These are phyloP conservation scores for Ibidorhyncha struthersii DNA, from an alignment of 2,113 vertebrate species.

Conservation along the genomic window DNA sequence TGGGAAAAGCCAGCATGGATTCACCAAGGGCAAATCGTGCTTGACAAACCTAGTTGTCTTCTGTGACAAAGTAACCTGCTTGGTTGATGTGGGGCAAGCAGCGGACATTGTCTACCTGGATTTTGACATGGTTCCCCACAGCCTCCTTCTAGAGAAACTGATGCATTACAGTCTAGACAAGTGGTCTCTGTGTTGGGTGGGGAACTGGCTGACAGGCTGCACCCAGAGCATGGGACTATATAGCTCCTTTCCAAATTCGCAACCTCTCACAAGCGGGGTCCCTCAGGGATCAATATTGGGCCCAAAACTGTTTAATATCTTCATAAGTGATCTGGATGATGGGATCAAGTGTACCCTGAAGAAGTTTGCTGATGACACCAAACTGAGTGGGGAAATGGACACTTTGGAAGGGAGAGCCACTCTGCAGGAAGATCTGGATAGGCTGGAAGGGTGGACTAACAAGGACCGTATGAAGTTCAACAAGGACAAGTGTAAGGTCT, in stretches of 20 bases:
- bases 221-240: neutral
- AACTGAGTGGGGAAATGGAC: no score
- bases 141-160: neutral
- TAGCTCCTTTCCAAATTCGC: neutral
- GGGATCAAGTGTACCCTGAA: no score
- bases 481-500: no score
- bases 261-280: neutral
- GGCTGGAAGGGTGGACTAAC: no score
- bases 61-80: neutral
- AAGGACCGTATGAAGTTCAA: no score
- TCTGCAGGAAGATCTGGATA: no score
- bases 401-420: no score
- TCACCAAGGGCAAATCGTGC: neutral
- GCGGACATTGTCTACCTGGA: neutral
- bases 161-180: neutral
- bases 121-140: neutral
- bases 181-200: neutral
- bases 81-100: neutral
- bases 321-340: no score
- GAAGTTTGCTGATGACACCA: no score
- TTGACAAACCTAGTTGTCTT: neutral
- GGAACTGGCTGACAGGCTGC: neutral
- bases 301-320: neutral
- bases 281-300: neutral
- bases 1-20: neutral